Conservation (phyloP, 2,888 invertebrate species). For the Ceratothoa steindachneri region DNA sequence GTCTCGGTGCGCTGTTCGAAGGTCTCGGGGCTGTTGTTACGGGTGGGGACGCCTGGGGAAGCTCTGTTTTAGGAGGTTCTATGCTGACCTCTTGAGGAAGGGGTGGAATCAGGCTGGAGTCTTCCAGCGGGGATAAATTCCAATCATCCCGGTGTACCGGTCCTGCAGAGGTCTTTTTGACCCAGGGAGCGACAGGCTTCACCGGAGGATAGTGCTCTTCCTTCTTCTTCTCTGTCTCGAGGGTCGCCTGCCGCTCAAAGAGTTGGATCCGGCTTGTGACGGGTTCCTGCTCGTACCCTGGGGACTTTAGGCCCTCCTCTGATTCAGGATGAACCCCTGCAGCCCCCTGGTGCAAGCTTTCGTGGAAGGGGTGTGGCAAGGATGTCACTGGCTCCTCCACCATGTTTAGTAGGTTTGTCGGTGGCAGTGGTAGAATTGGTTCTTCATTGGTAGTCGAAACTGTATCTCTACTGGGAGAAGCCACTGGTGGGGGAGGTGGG, state of each 20-base stretch:
- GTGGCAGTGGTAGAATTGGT: slow-evolving; percentile 17
- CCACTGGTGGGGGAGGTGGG: background rate
- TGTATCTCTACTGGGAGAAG: background rate
- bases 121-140: slow-evolving; percentile 33
- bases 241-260: slow-evolving; percentile 38
- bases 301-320: background rate
- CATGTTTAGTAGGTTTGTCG: slow-evolving; percentile 8
- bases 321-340: background rate
- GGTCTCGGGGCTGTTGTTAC: background rate
- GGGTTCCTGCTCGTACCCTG: slow-evolving; percentile 33
- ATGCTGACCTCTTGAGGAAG: background rate
- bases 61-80: background rate
- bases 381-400: background rate
- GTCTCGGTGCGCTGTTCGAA: background rate
- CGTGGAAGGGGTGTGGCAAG: background rate
- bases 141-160: slow-evolving; percentile 34
- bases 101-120: background rate
- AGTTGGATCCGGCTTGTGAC: slow-evolving; percentile 36
- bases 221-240: slow-evolving; percentile 20
- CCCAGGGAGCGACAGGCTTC: slow-evolving; percentile 43
- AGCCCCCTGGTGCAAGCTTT: background rate
- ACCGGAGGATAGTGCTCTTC: slow-evolving; percentile 11
- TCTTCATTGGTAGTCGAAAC: background rate
- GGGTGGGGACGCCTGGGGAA: background rate
- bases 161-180: slow-evolving; percentile 39